These are phyloP conservation scores for Hermaeophaga mercurialis DNA, from an alignment of 2,888 invertebrate genomes.

Conservation along the genomic window DNA sequence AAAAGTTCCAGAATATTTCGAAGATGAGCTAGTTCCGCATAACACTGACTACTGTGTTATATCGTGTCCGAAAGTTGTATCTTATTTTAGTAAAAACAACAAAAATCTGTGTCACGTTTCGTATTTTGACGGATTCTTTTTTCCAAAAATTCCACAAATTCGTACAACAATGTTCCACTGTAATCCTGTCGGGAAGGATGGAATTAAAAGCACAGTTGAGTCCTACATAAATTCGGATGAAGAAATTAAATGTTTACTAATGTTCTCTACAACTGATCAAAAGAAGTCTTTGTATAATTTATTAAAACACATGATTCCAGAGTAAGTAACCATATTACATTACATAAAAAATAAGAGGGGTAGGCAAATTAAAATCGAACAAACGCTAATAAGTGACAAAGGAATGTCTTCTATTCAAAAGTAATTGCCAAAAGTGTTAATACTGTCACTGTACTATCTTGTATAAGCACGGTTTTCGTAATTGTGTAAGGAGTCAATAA, in stretches of 20 bases:
- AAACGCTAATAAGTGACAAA: too few species aligned
- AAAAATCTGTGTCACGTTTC: slow-evolving; percentile 23
- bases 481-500: too few species aligned
- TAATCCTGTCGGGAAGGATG: slow-evolving; percentile 38
- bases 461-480: too few species aligned
- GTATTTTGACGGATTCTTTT: slow-evolving; percentile 44
- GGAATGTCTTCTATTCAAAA: too few species aligned
- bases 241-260: slow-evolving; percentile 43
- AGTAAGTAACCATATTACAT: slow-evolving; percentile 43
- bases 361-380: too few species aligned
- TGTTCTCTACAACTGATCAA: slow-evolving; percentile 42
- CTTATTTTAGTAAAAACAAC: slow-evolving; percentile 38
- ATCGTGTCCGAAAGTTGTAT: slow-evolving; percentile 46
- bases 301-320: slow-evolving; percentile 39
- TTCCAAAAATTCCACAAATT: slow-evolving; percentile 49
- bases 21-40: slow-evolving; percentile 45
- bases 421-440: too few species aligned
- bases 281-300: slow-evolving; percentile 38
- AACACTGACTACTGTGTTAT: slow-evolving; percentile 45
- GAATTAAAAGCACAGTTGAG: slow-evolving; percentile 30
- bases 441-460: too few species aligned
- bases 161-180: slow-evolving; percentile 45
- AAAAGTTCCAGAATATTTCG: slow-evolving; percentile 48
- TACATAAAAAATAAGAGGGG: too few species aligned
- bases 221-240: slow-evolving; percentile 40